Percentiles rank a stretch among this genome's conserved stretches.
Evolutionary conservation across 2,888 invertebrate species (phyloP).

Genomic region (Drosophila ezoana): DNA sequence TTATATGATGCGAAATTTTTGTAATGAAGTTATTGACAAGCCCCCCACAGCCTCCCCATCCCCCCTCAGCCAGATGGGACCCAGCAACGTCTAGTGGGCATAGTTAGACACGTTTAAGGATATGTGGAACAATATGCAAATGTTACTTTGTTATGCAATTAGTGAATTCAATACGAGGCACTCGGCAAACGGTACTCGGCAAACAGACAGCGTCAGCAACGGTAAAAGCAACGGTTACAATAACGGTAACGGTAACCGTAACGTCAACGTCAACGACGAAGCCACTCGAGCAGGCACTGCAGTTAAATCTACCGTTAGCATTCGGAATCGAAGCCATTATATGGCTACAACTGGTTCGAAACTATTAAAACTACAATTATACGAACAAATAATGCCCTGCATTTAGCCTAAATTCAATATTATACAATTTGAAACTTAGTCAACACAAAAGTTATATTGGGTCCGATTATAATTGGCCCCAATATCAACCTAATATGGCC

Average conservation of each 20-base stretch:
- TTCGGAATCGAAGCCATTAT: conserved; percentile 50
- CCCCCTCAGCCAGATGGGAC: neutral
- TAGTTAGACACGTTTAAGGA: conserved; percentile 55
- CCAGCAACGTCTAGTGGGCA: conserved; percentile 16
- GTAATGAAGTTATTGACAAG: conserved; percentile 77
- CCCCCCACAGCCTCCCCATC: neutral
- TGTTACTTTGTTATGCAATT: conserved; percentile 83
- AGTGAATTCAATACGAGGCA: conserved; percentile 80
- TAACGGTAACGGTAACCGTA: conserved; percentile 22
- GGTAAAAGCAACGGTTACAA: conserved; percentile 14
- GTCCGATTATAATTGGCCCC: no score
- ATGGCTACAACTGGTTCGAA: conserved; percentile 47
- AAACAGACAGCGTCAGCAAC: conserved; percentile 59
- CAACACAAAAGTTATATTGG: no score
- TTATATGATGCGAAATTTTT: conserved; percentile 69
- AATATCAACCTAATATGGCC: neutral
- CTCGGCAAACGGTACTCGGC: conserved; percentile 66
- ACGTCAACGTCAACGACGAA: conserved; percentile 34
- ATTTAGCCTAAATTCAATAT: no score
- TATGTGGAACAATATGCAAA: conserved; percentile 80
- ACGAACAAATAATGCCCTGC: conserved; percentile 24
- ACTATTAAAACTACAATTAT: conserved; percentile 13
- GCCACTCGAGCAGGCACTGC: conserved; percentile 64
- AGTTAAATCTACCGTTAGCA: conserved; percentile 77
- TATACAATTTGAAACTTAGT: no score